Percentiles rank a stretch among this genome's conserved stretches.
Evolutionary conservation across 2,888 invertebrate species (phyloP).

Genomic region (Drosophila setosimentum): DNA sequence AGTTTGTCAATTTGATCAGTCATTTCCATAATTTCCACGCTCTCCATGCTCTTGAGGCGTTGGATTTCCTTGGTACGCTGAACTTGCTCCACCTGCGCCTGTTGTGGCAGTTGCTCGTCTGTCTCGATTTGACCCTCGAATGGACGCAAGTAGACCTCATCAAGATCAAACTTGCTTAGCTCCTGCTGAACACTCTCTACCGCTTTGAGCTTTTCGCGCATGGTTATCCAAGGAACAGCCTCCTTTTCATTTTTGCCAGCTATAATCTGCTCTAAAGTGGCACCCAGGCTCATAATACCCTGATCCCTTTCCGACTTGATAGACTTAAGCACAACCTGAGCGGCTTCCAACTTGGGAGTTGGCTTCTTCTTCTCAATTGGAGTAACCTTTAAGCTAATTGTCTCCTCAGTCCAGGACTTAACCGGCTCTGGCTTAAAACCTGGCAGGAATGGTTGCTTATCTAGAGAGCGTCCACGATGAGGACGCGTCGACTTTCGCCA

Average conservation of each 20-base stretch:
- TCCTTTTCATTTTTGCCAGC: slow-evolving; percentile 84
- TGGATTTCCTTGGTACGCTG: slow-evolving; percentile 84
- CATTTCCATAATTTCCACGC: slow-evolving; percentile 84
- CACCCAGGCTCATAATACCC: slow-evolving; percentile 83
- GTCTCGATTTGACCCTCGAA: slow-evolving; percentile 70
- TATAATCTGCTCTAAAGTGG: slow-evolving; percentile 84
- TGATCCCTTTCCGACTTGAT: slow-evolving; percentile 86
- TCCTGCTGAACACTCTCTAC: slow-evolving; percentile 85
- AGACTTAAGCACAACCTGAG: slow-evolving; percentile 86
- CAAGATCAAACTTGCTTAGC: slow-evolving; percentile 83
- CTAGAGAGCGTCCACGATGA: slow-evolving; percentile 86
- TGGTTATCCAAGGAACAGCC: slow-evolving; percentile 84
- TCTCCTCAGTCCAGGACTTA: slow-evolving; percentile 89
- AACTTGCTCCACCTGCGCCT: slow-evolving; percentile 82
- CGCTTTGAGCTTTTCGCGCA: slow-evolving; percentile 83
- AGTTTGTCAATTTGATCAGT: slow-evolving; percentile 84
- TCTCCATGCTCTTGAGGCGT: slow-evolving; percentile 84
- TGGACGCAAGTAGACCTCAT: slow-evolving; percentile 85
- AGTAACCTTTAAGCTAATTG: slow-evolving; percentile 87
- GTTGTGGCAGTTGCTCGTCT: slow-evolving; percentile 69
- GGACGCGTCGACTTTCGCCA: slow-evolving; percentile 84
- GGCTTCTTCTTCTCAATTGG: slow-evolving; percentile 86
- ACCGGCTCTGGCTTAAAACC: slow-evolving; percentile 84
- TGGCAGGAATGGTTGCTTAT: slow-evolving; percentile 83
- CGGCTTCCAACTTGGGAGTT: slow-evolving; percentile 86